phyloP scores from a whole-genome alignment of 2,888 invertebrate genomes.

The Drosophila quasianomalipes region DNA sequence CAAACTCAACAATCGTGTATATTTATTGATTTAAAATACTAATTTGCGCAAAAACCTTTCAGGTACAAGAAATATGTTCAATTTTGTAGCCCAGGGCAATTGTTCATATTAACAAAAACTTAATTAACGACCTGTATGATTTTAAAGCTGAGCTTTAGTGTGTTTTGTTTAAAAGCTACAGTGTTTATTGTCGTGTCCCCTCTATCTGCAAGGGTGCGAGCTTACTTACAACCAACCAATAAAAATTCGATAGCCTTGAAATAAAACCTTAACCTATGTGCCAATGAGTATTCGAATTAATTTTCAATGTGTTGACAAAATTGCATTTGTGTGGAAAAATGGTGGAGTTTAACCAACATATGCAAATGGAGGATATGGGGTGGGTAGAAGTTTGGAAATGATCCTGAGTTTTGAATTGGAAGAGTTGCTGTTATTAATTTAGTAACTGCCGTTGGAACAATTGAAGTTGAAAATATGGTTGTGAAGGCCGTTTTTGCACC shows the following conservation, averaged over 20 bases:
- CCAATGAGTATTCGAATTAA: constrained; percentile 29
- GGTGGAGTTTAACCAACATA: constrained; percentile 88
- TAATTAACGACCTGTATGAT: background rate
- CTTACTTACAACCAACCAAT: background rate
- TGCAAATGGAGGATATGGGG: constrained; percentile 91
- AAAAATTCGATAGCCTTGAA: constrained; percentile 9
- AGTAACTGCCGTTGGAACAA: constrained; percentile 93
- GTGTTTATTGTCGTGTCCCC: background rate
- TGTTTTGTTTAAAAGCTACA: constrained; percentile 6
- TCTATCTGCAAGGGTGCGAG: background rate
- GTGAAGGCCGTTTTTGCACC: constrained; percentile 96
- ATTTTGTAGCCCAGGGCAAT: constrained; percentile 4
- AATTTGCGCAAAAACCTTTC: constrained; percentile 9
- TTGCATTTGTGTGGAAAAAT: constrained; percentile 2
- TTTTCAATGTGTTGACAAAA: constrained; percentile 3
- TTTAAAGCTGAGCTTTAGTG: constrained; percentile 12
- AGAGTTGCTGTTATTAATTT: constrained; percentile 93
- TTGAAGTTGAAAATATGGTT: constrained; percentile 92
- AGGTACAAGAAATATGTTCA: constrained; percentile 1
- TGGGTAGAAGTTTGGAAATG: constrained; percentile 92
- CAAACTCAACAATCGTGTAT: constrained; percentile 1
- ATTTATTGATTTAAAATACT: background rate
- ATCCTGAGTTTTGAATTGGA: constrained; percentile 89
- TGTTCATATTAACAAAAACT: constrained; percentile 6
- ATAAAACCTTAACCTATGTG: constrained; percentile 3